Base-by-base conservation (phyloP, 2,797 vertebrate species). In the Syngnathus acus region DNA sequence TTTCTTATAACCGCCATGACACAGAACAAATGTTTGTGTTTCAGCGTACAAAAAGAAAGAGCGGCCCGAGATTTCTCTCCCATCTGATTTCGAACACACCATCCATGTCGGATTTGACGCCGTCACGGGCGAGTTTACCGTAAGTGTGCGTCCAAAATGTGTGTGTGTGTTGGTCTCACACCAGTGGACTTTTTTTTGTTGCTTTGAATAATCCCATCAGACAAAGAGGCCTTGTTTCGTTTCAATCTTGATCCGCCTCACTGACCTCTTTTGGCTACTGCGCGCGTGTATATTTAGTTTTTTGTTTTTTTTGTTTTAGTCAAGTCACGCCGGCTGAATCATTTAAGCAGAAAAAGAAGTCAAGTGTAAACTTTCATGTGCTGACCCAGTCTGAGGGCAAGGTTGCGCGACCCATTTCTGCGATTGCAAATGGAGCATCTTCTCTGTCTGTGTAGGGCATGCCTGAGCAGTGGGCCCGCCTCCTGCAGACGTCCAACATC, bases 101-200 rank as follows among this genome's bases (percentile, higher is more conserved):
- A 95, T 97, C 87, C 95, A 98, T 1, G 95, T 98, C 43, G 96
- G 96, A 63, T 97, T 98, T 72, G 95, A 98, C 72, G 92, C 96
- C 0, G 95, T 98, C 78, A 98, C 96, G 0, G 96, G 96, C 38
- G 95, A 98, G 81, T 98, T 98, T 83, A 97, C 96, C 4, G 96
- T 98, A 87, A 95, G 94, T 75, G 21, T 51, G 50, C 65, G 67
- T 4, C 32, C 32, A 32, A 32, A 32, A 4, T 57, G 54, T 59
- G 54, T 50, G 17, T 50, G n/a, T 39, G 66, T 61, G 60, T 45
- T 43, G 10, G n/a, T 62, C 40, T 26, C 40, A 62, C 42, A 26
- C 42, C 62, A 78, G 73, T 74, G 17, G 79, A 66, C 17, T 55
- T 66, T 74, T 48, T 7, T 50, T 65, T 32, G 32, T 32, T 77